phyloP scores from a whole-genome alignment of 1,140 invertebrate genomes.

The Leptopilina boulardi region DNA sequence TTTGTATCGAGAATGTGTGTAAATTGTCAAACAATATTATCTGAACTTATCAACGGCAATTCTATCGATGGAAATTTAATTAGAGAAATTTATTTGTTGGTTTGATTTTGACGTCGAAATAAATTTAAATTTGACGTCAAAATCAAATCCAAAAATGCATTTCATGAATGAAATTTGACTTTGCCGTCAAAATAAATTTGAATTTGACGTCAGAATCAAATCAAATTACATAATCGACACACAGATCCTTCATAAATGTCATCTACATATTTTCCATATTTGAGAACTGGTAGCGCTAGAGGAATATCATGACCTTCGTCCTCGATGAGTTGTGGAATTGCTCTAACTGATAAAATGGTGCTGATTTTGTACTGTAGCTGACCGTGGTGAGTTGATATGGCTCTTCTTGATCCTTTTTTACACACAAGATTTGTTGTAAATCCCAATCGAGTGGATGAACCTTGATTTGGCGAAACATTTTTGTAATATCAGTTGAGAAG shows the following conservation, averaged over 20 bases:
- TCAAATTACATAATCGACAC: too few relatives aligned
- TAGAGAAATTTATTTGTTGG: too few relatives aligned
- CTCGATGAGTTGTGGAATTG: slow-evolving; percentile 3
- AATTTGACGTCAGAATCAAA: too few relatives aligned
- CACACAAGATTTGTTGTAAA: slow-evolving; percentile 35
- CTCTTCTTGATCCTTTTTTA: background rate
- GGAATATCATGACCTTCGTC: slow-evolving; percentile 24
- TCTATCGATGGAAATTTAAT: too few relatives aligned
- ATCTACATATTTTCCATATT: background rate
- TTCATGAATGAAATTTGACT: too few relatives aligned
- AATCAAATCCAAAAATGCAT: too few relatives aligned
- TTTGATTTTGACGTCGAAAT: too few relatives aligned
- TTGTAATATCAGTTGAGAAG: slow-evolving; percentile 26
- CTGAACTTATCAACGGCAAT: too few relatives aligned
- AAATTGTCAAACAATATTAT: too few relatives aligned
- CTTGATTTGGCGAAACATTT: slow-evolving; percentile 37
- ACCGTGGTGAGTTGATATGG: slow-evolving; percentile 31
- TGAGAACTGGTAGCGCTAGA: slow-evolving; percentile 2
- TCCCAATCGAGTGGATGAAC: slow-evolving; percentile 7
- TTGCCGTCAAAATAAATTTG: too few relatives aligned
- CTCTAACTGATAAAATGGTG: slow-evolving; percentile 34
- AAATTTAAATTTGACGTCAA: too few relatives aligned
- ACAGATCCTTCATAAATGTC: background rate
- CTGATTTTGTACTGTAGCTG: slow-evolving; percentile 29
- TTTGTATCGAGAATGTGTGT: too few relatives aligned